A percentile compares a stretch with the other conserved stretches of the same genome.
phyloP scores from a whole-genome alignment of 2,113 vertebrate species.

The Callipepla californica region DNA sequence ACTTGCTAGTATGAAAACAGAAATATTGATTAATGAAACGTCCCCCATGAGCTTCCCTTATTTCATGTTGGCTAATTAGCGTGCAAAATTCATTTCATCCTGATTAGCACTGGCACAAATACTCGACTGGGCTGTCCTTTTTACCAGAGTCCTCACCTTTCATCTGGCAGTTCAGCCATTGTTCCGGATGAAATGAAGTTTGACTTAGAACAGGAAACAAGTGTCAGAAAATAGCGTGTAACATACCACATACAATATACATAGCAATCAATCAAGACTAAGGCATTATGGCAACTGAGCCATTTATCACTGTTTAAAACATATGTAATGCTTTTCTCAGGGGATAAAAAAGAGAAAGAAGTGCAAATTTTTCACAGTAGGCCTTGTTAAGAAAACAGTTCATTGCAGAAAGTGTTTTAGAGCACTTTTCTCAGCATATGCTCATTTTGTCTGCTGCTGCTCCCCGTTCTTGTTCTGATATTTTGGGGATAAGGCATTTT shows the following conservation, averaged over 20 bases:
- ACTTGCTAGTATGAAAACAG: background rate
- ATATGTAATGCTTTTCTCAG: background rate
- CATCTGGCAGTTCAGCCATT: background rate
- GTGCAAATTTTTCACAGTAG: background rate
- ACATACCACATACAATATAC: background rate
- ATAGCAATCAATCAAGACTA: background rate
- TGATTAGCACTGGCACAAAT: background rate
- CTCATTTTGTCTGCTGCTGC: background rate
- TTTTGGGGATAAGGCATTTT: background rate
- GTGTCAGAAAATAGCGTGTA: background rate
- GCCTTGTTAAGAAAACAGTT: background rate
- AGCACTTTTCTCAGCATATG: background rate
- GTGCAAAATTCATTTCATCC: background rate
- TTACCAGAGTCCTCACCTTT: background rate
- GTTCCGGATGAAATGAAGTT: background rate
- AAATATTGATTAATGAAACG: background rate
- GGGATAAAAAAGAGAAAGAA: background rate
- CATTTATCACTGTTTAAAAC: conserved; percentile 18
- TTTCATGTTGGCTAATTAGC: background rate
- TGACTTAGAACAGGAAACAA: conserved; percentile 34
- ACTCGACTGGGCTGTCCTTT: background rate
- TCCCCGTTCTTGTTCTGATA: background rate
- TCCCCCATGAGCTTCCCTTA: background rate
- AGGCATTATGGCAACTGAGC: background rate
- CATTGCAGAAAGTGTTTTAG: background rate